Percentiles rank a stretch among this genome's conserved stretches.
Conservation (phyloP, 2,797 vertebrate species). For the Hoplostethus mediterraneus region DNA sequence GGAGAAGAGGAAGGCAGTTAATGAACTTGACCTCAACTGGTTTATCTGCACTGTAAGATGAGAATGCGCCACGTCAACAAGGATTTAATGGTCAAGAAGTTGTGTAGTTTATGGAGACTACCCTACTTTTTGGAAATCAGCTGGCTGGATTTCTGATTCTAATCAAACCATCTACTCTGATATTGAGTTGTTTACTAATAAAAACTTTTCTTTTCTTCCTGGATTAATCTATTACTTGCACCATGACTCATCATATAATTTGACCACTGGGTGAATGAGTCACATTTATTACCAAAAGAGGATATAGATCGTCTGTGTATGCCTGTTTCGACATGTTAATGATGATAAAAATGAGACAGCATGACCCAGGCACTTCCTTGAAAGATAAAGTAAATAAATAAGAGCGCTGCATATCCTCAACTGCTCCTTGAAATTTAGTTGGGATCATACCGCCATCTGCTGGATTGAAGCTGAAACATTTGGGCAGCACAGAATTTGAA, state of each 20-base stretch:
- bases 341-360: neutral
- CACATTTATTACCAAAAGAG: neutral
- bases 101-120: neutral
- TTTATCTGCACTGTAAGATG: neutral
- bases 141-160: neutral
- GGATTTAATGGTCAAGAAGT: neutral
- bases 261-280: conserved; percentile 38
- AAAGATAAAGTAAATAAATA: neutral
- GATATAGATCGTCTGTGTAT: neutral
- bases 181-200: neutral
- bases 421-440: neutral
- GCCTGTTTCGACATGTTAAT: neutral
- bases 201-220: conserved; percentile 26
- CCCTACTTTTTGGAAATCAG: neutral
- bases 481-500: neutral
- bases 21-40: conserved; percentile 11
- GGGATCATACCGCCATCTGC: conserved; percentile 62
- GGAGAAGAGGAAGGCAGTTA: neutral
- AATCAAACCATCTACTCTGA: neutral
- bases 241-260: conserved; percentile 47
- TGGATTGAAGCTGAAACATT: conserved; percentile 49
- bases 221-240: neutral
- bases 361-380: neutral
- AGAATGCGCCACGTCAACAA: conserved; percentile 3
- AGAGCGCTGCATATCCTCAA: neutral